Conservation (phyloP, 2,113 vertebrate genomes). For the Ageneiosus marmoratus region DNA sequence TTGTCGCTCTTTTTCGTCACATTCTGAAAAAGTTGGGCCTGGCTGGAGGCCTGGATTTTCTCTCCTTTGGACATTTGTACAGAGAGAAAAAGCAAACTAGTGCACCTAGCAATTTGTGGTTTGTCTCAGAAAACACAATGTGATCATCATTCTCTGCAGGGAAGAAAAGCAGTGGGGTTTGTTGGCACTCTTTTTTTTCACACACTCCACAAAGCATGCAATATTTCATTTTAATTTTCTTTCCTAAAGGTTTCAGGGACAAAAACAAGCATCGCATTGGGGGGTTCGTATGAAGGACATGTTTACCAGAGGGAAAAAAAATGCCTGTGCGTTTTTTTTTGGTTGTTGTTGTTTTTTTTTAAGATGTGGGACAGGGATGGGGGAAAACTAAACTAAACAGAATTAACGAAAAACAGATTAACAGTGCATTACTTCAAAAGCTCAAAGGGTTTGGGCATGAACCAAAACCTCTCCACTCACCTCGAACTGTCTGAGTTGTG, state of each 20-base stretch:
- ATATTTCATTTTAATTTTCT: slow-evolving; percentile 56
- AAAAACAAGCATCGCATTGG: slow-evolving; percentile 58
- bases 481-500: slow-evolving; percentile 43
- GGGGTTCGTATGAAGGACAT: slow-evolving; percentile 58
- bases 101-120: slow-evolving; percentile 39
- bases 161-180: slow-evolving; percentile 55
- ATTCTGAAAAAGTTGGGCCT: slow-evolving; percentile 11
- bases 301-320: slow-evolving; percentile 43
- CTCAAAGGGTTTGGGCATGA: slow-evolving; percentile 48
- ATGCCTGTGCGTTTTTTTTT: slow-evolving; percentile 28
- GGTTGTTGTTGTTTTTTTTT: not conserved
- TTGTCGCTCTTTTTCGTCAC: slow-evolving; percentile 27
- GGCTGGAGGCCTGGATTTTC: slow-evolving; percentile 47
- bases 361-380: slow-evolving; percentile 39
- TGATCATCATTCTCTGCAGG: slow-evolving; percentile 60
- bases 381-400: not conserved
- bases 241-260: slow-evolving; percentile 60
- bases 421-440: slow-evolving; percentile 55
- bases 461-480: slow-evolving; percentile 54
- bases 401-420: slow-evolving; percentile 42
- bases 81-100: slow-evolving; percentile 16
- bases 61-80: slow-evolving; percentile 43
- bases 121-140: slow-evolving; percentile 33
- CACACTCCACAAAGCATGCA: slow-evolving; percentile 62
- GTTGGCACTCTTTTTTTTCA: slow-evolving; percentile 37